A percentile compares a stretch with the other conserved stretches of the same genome.
Evolutionary conservation across 2,113 vertebrate species (phyloP).

Genomic region (Phyllostomus hastatus): DNA sequence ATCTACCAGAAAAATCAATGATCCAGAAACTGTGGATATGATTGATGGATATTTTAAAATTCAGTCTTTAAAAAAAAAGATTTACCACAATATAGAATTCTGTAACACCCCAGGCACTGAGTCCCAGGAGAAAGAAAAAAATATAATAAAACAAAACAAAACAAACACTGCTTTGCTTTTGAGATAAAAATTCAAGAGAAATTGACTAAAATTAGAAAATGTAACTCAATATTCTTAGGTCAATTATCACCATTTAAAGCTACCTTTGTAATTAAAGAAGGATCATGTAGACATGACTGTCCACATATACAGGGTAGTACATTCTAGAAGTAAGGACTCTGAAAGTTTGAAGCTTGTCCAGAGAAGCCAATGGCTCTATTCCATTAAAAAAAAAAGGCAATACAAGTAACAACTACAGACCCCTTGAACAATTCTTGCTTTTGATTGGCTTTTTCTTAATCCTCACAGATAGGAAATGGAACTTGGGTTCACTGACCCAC

Average conservation of each 20-base stretch:
- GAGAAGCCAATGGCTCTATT: neutral
- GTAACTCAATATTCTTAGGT: neutral
- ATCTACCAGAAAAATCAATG: conserved; percentile 15
- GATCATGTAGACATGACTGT: neutral
- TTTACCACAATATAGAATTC: neutral
- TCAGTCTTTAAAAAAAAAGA: neutral
- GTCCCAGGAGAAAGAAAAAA: neutral
- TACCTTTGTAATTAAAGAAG: neutral
- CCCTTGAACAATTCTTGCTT: neutral
- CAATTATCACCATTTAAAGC: neutral
- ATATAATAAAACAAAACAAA: neutral
- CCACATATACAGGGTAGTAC: neutral
- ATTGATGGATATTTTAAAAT: neutral
- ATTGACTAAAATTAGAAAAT: neutral
- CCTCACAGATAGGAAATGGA: neutral
- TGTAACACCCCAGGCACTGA: neutral
- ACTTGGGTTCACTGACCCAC: neutral
- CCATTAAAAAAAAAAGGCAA: neutral
- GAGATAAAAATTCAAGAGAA: neutral
- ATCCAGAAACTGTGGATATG: neutral
- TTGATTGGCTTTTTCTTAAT: neutral
- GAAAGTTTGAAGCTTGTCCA: neutral
- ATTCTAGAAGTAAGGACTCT: neutral
- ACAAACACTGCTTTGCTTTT: neutral
- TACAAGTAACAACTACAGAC: neutral